Base-by-base conservation (phyloP, 1,140 invertebrate species). In the Holcopasites calliopsidis region DNA sequence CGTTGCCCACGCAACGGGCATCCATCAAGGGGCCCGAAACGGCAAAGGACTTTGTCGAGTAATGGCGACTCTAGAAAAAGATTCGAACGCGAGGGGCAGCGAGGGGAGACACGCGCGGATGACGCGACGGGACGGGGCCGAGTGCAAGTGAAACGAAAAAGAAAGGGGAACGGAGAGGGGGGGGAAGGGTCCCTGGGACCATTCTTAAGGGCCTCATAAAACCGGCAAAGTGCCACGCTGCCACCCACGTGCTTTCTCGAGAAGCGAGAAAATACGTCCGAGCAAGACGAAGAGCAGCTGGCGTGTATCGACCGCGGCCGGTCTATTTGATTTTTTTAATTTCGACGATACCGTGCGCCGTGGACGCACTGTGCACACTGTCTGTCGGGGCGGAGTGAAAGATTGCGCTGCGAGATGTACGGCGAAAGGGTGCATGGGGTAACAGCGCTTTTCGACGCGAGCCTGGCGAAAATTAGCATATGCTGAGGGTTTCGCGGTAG, bases 1-100 rank as follows among this genome's bases (percentile, higher is more conserved):
- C 80, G 60, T 50, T 84, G 87, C 88, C 88, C 88, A 89, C 88
- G 88, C 89, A 89, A 88, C 47, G 84, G 83, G 78, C 87, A 89
- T 89, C 87, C 86, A 89, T 88, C 89, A 89, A 87, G 86, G 77
- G 75, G 60, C 72, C 86, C 75, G 88, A 89, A 87, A 73, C 21
- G 83, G 86, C 85, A 79, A 83, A 89, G 85, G 85, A 88, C 87
- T 89, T 87, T 90, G 86, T 88, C 89, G 88, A 90, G 87, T 88
- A 89, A 89, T 89, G 87, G 87, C 87, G 87, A 88, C 80, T 82
- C 61, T 82, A 86, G 77, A 87, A 88, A 88, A 89, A 80, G 75
- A 71, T 31, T 42, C 54, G 58, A 55, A 49, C 38, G 66, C 73
- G 69, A 61, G 73, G 62, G 76, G 77, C 62, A 62, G 47, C 16